These are phyloP conservation scores for Pantherophis vulpinus DNA, from an alignment of 2,797 vertebrate genomes.

Conservation along the genomic window DNA sequence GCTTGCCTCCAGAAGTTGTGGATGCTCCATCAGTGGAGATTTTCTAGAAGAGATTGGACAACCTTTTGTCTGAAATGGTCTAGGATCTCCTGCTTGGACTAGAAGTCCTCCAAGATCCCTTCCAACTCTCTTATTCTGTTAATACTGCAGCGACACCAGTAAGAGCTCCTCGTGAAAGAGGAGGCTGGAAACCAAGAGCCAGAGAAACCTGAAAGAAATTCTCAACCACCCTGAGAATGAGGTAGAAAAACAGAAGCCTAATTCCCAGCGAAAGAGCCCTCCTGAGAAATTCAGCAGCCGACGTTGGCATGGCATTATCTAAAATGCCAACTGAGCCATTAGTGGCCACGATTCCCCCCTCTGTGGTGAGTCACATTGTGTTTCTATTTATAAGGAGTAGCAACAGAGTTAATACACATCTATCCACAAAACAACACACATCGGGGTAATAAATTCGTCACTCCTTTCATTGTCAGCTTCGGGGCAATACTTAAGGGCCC, in stretches of 20 bases:
- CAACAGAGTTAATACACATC: background rate
- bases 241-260: background rate
- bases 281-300: background rate
- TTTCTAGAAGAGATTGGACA: too few species aligned
- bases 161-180: too few species aligned
- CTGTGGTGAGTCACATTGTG: background rate
- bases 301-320: background rate
- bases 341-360: background rate
- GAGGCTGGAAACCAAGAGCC: too few species aligned
- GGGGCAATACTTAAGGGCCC: background rate
- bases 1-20: too few species aligned
- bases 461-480: background rate
- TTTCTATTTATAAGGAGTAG: background rate
- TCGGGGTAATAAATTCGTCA: background rate
- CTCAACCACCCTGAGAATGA: background rate
- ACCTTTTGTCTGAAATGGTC: too few species aligned
- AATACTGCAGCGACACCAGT: too few species aligned
- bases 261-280: background rate
- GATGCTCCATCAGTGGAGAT: too few species aligned
- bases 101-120: too few species aligned
- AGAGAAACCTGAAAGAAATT: background rate
- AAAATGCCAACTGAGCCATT: background rate
- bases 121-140: too few species aligned
- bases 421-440: background rate
- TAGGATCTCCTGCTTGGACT: too few species aligned